phyloP scores from a whole-genome alignment of 1,140 invertebrate species.

The Eciton burchellii region DNA sequence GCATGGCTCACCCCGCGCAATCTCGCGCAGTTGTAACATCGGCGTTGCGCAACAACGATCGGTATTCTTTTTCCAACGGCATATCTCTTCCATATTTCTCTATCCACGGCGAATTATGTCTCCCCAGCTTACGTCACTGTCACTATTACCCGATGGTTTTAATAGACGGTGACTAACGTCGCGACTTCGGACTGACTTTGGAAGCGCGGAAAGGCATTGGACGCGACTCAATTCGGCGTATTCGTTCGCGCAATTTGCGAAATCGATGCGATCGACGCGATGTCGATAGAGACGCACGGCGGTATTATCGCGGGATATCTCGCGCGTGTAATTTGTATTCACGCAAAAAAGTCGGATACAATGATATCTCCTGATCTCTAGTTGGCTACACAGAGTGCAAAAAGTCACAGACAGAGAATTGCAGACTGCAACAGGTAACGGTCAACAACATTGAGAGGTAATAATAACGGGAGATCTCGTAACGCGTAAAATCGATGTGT shows the following conservation, averaged over 20 bases:
- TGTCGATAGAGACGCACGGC: too few relatives aligned
- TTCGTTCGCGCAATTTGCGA: too few relatives aligned
- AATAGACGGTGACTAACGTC: background rate
- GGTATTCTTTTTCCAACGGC: background rate
- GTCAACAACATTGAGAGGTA: constrained; percentile 42
- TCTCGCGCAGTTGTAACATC: constrained; percentile 28
- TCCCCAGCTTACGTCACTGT: constrained; percentile 2
- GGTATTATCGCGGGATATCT: too few relatives aligned
- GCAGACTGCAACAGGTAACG: constrained; percentile 34
- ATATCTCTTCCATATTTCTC: constrained; percentile 12
- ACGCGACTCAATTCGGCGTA: background rate
- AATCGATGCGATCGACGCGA: too few relatives aligned
- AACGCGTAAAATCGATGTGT: constrained; percentile 42
- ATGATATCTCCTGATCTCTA: constrained; percentile 9
- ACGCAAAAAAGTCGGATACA: background rate
- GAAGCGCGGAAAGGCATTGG: background rate
- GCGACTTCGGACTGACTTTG: background rate
- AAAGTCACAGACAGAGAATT: constrained; percentile 17
- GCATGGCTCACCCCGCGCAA: constrained; percentile 10
- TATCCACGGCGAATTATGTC: constrained; percentile 23
- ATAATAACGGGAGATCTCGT: constrained; percentile 57
- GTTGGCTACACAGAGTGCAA: background rate
- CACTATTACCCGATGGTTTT: constrained; percentile 15
- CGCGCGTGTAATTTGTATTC: background rate
- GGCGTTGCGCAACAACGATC: constrained; percentile 39